Evolutionary conservation across 2,113 vertebrate species (phyloP), one percentile per base, ranked within the genome.

Genomic region (Zapus hudsonius): DNA sequence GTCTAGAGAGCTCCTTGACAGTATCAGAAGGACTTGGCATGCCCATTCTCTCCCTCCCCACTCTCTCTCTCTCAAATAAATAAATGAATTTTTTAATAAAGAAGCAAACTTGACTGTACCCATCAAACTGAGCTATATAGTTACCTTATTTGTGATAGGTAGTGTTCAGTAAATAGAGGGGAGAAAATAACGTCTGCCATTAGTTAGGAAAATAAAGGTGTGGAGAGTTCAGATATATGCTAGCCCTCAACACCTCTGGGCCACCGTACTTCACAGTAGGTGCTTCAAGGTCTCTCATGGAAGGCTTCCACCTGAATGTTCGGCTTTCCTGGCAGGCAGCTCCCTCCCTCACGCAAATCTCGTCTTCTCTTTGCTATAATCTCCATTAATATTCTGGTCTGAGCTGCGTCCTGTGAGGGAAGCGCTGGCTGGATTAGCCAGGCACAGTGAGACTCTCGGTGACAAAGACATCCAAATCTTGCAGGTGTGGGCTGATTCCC

Each of bases 331-430:
- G 27, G 13, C 55, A 78, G 9, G 91, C 83, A 89, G 40, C n/a
- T 55, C 70, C 36, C 40, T 66, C 67, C 69, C 70, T 66, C 13
- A 0, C 38, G 67, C 47, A 80, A 25, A 72, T 87, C 63, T 64
- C 22, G 74, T 87, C 72, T 90, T 88, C 89, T 86, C 72, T 47
- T 92, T 90, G 19, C 40, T 85, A 25, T 95, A 95, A 95, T 97
- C 97, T 95, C 86, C 42, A 93, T 82, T 93, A 96, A 95, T 92
- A 91, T 93, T 96, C 94, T 94, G 86, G 93, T 95, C 94, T 97
- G 93, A 91, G 82, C 52, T 66, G 52, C 42, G 84, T 94, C 94
- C 93, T 96, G 84, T 92, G 74, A 90, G 61, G 67, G 86, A 90
- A 94, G 72, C 72, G 88, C 85, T 86, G 76, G 66, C 70, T 87